Base-by-base conservation (phyloP, 2,113 vertebrate genomes). In the Scatophagus argus region DNA sequence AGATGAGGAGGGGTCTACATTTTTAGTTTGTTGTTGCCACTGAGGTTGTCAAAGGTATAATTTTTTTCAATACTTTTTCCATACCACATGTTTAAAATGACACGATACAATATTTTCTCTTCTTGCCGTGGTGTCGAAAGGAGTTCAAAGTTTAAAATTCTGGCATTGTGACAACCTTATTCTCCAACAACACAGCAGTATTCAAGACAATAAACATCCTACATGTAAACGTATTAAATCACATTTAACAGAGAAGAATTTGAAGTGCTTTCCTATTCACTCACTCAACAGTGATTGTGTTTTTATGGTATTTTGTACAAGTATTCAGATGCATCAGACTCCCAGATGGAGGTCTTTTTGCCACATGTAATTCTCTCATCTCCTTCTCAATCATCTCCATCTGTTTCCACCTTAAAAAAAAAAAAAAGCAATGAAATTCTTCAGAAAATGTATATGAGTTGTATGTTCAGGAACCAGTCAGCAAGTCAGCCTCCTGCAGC, bases 381-480 rank as follows among this genome's bases (percentile, higher is more conserved):
- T 81, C 71, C 43, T 16, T 44, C 11, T 5, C 38, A 61, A 75
- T 25, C 17, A 32, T 54, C 59, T 77, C 55, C 2, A n/a, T 51
- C 47, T 72, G 34, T 63, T 86, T 69, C 61, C 31, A 17, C 58
- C 52, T 43, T 59, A 67, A 67, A 59, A 69, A 67, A 52, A 69
- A 69, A 67, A 52, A 69, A 67, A 38, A 67, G 8, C 36, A 27
- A 27, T 38, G 17, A 32, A 62, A 70, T 47, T 16, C 31, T 76
- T 61, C 67, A 3, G 55, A 77, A 72, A 55, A 77, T 64, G 76
- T 44, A 58, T 66, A 52, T 39, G 4, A 49, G 16, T 51, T 27
- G 27, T 25, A 25, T 43, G 16, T 74, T 56, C n/a, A 44, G 19
- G 16, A 52, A n/a, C 74, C 34, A 74, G 41, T 69, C 41, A 25